These are phyloP conservation scores for Orchesella cincta DNA, from an alignment of 1,140 invertebrate species.

Conservation along the genomic window DNA sequence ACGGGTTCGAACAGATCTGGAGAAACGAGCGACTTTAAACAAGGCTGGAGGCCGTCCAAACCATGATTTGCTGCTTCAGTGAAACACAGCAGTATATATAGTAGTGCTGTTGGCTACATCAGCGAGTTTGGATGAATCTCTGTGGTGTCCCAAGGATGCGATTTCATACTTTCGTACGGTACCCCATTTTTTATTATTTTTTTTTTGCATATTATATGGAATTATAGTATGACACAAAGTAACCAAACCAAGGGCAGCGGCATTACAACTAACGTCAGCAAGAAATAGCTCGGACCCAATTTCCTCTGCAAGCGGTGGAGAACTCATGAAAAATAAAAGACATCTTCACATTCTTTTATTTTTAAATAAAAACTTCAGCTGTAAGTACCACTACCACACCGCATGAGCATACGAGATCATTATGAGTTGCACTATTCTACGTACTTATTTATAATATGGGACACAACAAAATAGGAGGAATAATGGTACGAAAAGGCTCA, in stretches of 20 bases:
- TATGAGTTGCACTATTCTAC: background rate
- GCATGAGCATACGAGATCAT: background rate
- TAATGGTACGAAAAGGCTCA: background rate
- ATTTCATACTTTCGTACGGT: background rate
- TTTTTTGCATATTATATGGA: background rate
- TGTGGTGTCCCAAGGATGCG: too few relatives aligned
- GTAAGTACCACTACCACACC: too few relatives aligned
- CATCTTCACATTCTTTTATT: background rate
- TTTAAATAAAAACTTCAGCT: background rate
- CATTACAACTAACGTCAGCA: background rate
- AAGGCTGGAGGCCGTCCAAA: slow-evolving; percentile 40
- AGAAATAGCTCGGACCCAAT: too few relatives aligned
- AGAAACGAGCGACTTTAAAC: slow-evolving; percentile 17
- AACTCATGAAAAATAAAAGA: background rate
- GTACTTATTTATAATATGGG: background rate
- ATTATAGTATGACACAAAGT: background rate
- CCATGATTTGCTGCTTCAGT: slow-evolving; percentile 34
- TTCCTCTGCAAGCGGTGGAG: background rate
- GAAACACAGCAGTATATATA: background rate
- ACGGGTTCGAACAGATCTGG: slow-evolving; percentile 26
- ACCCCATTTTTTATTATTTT: background rate
- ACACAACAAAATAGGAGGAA: background rate
- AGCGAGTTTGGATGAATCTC: too few relatives aligned
- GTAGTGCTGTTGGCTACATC: background rate
- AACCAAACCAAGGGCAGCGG: background rate